Base-by-base conservation (phyloP, 2,888 invertebrate genomes). In the Trichogramma evanescens region DNA sequence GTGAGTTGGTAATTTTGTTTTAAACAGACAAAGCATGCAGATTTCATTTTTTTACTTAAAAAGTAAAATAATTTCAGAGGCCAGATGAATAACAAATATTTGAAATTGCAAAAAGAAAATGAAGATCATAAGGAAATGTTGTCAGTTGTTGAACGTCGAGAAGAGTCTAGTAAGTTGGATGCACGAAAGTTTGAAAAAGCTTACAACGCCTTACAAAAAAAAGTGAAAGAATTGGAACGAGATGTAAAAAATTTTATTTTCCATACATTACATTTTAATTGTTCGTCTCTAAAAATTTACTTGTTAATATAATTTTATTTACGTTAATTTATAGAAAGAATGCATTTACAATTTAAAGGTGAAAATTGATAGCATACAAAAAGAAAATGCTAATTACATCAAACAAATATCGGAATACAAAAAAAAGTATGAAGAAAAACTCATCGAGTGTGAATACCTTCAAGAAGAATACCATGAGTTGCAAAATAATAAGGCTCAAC, bases 111-210 rank as follows among this genome's bases (percentile, higher is more conserved):
- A 59, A 65, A 63, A 42, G 70, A 71, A 54, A 67, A 67, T 61
- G 70, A 71, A 53, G 68, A 70, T n/a, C 66, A 65, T 13, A 66
- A 63, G 9, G 67, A 69, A 45, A 46, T 66, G 26, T 44, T 70
- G n/a, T 41, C 52, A 45, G 64, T 64, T 5, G 50, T 57, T 13
- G 64, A 67, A 26, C 40, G 62, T 43, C 64, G 61, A 13, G 69
- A 67, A 54, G 61, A 65, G 46, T 56, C 59, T 10, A 64, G 55
- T 57, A 66, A 65, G 54, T 55, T 57, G 53, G 58, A 63, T 38
- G 50, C 68, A 48, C 64, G 64, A 39, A 69, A 65, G 58, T 50
- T 63, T 5, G 65, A 69, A 48, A 70, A 68, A 54, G 66, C 66
- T 41, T 54, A 65, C 5, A 56, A 43, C 7, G n/a, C 43, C n/a